Base-by-base conservation (phyloP, 2,888 invertebrate species). In the Palloptera scutellata region DNA sequence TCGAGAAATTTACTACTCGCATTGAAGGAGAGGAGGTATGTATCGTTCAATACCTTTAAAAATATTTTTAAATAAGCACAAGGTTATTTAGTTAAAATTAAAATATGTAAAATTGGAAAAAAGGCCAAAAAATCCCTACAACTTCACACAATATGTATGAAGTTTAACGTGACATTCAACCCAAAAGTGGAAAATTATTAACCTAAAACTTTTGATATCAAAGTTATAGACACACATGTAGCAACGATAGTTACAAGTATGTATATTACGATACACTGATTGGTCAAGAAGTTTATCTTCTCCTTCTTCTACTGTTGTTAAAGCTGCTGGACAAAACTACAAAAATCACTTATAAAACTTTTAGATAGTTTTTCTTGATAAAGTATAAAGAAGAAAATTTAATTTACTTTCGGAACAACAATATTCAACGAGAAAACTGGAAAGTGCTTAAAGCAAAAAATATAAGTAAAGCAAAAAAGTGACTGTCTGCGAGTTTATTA, bases 111-210 rank as follows among this genome's bases (percentile, higher is more conserved):
- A 11, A 54, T 5, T 40, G 15, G 13, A 41, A 58, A 9, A 17
- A n/a, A 41, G n/a, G 15, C 42, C 41, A 40, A 17, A 11, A 58
- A 17, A 41, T 41, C 11, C 30, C 3, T 20, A 13, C n/a, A 55
- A 40, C 45, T 48, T 45, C 53, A 17, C 43, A 66, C 45, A 54
- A 43, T 30, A 17, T 43, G 41, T 19, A 20, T 43, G 20, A 65
- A 65, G 53, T 65, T 65, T 73, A 71, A 68, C 17, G 20, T 53
- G 64, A 61, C 61, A 61, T 69, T 52, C 61, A 76, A 73, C 73
- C 69, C 73, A 70, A 77, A 75, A 81, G 79, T 79, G 78, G 78
- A 79, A 80, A 81, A 78, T 78, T 77, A 79, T 81, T 81, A 79
- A 79, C 81, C 81, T 71, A 72, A 77, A 75, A 74, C 15, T 53